These are phyloP conservation scores for Drosophila fungiperda DNA, from an alignment of 2,888 invertebrate genomes.

Conservation along the genomic window DNA sequence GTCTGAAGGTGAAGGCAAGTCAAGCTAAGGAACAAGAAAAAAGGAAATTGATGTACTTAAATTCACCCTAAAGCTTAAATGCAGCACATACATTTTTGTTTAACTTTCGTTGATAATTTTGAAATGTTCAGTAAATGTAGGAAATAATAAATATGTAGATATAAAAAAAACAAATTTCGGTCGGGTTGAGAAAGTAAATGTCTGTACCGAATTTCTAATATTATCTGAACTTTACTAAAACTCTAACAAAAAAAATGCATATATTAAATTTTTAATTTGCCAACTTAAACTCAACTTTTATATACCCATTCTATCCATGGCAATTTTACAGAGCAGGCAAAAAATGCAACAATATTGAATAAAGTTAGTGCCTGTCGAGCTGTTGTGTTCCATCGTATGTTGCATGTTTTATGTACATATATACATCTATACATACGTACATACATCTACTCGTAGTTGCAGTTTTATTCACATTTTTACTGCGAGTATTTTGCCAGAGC, in stretches of 20 bases:
- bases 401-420: conserved; percentile 29
- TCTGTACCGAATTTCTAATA: neutral
- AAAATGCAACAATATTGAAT: conserved; percentile 75
- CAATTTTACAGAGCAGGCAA: conserved; percentile 11
- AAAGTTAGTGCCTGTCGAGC: conserved; percentile 77
- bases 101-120: neutral
- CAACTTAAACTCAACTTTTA: neutral
- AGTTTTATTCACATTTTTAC: conserved; percentile 43
- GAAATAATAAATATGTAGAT: neutral
- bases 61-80: conserved; percentile 16
- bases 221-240: neutral
- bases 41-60: neutral
- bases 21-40: neutral
- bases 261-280: neutral
- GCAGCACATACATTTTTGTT: neutral
- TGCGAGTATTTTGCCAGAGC: conserved; percentile 28
- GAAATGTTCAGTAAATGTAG: neutral
- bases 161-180: neutral
- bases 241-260: neutral
- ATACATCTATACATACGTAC: neutral
- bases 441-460: conserved; percentile 6
- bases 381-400: conserved; percentile 71
- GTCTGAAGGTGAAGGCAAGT: conserved; percentile 22
- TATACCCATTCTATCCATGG: neutral
- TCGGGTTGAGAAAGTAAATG: neutral